These are phyloP conservation scores for Batillaria attramentaria DNA, from an alignment of 1,140 invertebrate genomes.

Conservation along the genomic window DNA sequence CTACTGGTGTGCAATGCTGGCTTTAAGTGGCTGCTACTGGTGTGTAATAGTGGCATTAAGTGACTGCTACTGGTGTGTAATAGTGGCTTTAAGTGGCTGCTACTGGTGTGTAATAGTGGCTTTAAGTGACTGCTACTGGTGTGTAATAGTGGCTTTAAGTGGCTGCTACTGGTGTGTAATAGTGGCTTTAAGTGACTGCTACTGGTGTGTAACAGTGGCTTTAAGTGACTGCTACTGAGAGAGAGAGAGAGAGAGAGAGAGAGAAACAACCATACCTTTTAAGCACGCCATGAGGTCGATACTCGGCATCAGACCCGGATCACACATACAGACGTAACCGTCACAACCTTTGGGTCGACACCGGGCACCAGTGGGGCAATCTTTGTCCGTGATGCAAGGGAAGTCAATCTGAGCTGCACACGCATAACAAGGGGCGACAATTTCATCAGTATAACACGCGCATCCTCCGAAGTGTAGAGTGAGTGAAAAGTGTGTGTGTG, in stretches of 20 bases:
- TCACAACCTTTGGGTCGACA: slow-evolving; percentile 35
- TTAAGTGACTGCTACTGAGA: neutral
- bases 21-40: too few species aligned
- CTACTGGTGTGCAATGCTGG: too few species aligned
- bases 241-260: neutral
- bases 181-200: too few species aligned
- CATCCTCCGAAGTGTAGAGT: neutral
- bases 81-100: too few species aligned
- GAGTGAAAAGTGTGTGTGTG: slow-evolving; percentile 15
- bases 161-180: too few species aligned
- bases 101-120: too few species aligned
- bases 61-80: too few species aligned
- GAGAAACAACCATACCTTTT: slow-evolving; percentile 9
- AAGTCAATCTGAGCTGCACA: neutral
- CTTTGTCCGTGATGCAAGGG: slow-evolving; percentile 29
- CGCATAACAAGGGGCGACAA: neutral
- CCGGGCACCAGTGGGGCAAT: slow-evolving; percentile 16
- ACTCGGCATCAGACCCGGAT: slow-evolving; percentile 23
- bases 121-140: too few species aligned
- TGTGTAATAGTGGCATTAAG: too few species aligned
- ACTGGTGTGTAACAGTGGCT: too few species aligned
- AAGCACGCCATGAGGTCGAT: neutral
- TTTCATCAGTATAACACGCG: neutral
- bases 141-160: too few species aligned
- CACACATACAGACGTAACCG: slow-evolving; percentile 32